Percentiles rank a stretch among this genome's conserved stretches.
Evolutionary conservation across 2,888 invertebrate species (phyloP).

Genomic region (Cylindroiulus punctatus): DNA sequence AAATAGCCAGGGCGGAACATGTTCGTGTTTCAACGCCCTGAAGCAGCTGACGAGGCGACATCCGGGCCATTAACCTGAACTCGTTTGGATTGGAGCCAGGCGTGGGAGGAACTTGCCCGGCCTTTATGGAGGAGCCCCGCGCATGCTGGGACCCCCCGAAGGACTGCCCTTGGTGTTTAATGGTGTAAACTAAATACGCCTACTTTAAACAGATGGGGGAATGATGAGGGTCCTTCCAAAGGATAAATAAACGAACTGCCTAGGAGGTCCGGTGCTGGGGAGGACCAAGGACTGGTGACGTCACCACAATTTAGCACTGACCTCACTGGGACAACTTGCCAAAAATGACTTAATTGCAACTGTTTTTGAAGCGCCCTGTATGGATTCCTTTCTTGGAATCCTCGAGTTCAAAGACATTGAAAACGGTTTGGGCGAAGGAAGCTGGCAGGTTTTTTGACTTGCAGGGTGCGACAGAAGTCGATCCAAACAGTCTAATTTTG

Average conservation of each 20-base stretch:
- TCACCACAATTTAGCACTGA: no score
- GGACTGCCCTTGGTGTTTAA: not conserved
- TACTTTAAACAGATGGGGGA: not conserved
- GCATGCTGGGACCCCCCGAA: not conserved
- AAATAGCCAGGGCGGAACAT: not conserved
- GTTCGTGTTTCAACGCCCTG: not conserved
- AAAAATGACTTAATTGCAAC: not conserved
- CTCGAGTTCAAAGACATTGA: not conserved
- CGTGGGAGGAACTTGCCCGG: not conserved
- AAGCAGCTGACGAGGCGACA: not conserved
- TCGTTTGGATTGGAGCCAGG: not conserved
- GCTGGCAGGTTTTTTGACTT: not conserved
- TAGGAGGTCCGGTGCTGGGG: not conserved
- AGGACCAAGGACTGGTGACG: not conserved
- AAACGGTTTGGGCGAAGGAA: not conserved
- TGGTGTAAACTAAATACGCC: no score
- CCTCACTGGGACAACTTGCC: not conserved
- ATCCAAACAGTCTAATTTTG: no score
- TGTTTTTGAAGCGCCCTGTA: not conserved
- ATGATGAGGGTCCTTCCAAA: not conserved
- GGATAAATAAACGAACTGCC: not conserved
- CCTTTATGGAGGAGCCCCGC: not conserved
- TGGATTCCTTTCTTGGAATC: not conserved
- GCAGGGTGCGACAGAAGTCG: not conserved
- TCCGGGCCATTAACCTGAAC: conserved; percentile 19